Conservation (phyloP, 1,140 invertebrate genomes). For the Sitodiplosis mosellana region DNA sequence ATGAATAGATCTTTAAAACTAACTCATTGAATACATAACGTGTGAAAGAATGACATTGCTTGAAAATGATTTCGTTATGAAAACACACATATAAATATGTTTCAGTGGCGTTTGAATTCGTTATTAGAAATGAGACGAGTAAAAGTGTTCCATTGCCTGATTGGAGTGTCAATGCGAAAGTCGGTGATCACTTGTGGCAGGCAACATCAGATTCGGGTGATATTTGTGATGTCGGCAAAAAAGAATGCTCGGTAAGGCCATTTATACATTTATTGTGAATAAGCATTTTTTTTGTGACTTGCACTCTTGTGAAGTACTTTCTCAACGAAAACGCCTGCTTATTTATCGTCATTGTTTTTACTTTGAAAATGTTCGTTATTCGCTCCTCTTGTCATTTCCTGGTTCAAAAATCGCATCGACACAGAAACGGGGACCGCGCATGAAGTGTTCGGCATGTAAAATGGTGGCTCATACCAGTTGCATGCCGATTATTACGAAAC, state of each 20-base stretch:
- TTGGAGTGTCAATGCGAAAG: conserved; percentile 58
- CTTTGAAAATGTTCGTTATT: not conserved
- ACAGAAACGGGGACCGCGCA: conserved; percentile 68
- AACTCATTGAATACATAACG: not conserved
- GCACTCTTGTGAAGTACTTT: not conserved
- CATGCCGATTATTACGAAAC: conserved; percentile 53
- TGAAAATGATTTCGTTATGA: not conserved
- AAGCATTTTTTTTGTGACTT: not conserved
- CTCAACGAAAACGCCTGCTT: not conserved
- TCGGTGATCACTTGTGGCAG: conserved; percentile 76
- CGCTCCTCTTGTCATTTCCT: not conserved
- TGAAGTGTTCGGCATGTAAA: conserved; percentile 87
- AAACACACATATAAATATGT: too few species aligned
- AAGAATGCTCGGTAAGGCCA: conserved; percentile 67
- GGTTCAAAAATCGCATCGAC: not conserved
- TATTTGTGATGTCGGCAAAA: conserved; percentile 76
- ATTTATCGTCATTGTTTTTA: not conserved
- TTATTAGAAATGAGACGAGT: conserved; percentile 14
- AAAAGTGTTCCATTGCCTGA: conserved; percentile 59
- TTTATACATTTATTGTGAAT: too few species aligned
- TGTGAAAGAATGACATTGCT: not conserved
- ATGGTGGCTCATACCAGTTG: conserved; percentile 75
- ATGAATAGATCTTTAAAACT: too few species aligned
- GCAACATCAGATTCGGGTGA: conserved; percentile 75
- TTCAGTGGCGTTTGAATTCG: not conserved